Evolutionary conservation across 1,140 invertebrate genomes (phyloP).

Genomic region (Mya arenaria): DNA sequence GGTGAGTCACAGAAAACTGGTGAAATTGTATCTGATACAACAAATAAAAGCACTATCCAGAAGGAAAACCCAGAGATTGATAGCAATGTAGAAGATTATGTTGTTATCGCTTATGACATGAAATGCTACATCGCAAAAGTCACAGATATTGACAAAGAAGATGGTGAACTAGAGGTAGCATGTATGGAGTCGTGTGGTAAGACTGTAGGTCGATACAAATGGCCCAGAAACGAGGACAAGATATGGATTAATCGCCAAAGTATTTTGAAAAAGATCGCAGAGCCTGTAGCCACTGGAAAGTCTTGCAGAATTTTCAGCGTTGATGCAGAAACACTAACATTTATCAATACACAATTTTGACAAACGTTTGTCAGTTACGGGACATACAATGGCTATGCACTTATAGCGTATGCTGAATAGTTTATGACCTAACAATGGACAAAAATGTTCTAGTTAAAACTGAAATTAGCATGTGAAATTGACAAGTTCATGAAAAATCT

Average conservation of each 20-base stretch:
- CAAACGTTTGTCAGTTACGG: too few species aligned
- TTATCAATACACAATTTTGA: too few species aligned
- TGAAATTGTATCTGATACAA: too few species aligned
- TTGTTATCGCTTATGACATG: constrained; percentile 8
- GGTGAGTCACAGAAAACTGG: too few species aligned
- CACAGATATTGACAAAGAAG: constrained; percentile 4
- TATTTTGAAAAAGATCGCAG: background rate
- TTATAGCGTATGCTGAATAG: too few species aligned
- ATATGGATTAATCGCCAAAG: constrained; percentile 13
- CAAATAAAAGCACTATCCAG: too few species aligned
- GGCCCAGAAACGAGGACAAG: constrained; percentile 20
- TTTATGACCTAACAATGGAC: too few species aligned
- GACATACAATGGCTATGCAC: too few species aligned
- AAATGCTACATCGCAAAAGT: constrained; percentile 29
- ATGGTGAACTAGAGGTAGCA: constrained; percentile 13
- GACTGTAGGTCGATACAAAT: constrained; percentile 1
- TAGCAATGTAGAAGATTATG: constrained; percentile 1
- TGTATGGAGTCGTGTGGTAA: constrained; percentile 38
- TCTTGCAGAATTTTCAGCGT: background rate
- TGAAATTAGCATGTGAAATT: too few species aligned
- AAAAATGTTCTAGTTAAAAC: too few species aligned
- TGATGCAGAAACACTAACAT: constrained; percentile 8
- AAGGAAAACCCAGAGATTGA: background rate
- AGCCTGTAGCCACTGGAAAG: constrained; percentile 11
- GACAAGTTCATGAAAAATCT: too few species aligned